Conservation (phyloP, 1,140 invertebrate species). For the Cherax destructor region DNA sequence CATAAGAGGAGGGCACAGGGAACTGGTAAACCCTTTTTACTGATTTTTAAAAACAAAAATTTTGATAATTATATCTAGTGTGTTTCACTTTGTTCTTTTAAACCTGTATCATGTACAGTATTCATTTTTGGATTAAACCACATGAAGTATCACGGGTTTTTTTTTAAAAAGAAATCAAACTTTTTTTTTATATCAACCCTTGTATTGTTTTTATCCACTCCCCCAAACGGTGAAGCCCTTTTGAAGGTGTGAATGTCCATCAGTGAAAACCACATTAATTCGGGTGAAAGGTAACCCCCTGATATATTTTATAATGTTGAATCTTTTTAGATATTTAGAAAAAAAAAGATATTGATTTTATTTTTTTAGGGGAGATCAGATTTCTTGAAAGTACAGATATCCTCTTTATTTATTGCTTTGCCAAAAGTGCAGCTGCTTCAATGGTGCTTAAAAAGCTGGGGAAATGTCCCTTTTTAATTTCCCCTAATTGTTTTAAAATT, state of each 20-base stretch:
- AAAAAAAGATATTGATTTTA: neutral
- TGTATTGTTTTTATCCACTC: neutral
- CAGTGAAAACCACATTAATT: neutral
- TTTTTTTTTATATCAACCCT: slow-evolving; percentile 14
- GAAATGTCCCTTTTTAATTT: neutral
- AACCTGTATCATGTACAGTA: neutral
- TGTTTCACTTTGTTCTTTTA: neutral
- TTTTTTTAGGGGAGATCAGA: neutral
- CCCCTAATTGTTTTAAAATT: neutral
- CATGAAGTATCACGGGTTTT: slow-evolving; percentile 17
- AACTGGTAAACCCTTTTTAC: neutral
- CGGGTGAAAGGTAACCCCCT: neutral
- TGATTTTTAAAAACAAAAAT: neutral
- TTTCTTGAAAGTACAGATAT: neutral
- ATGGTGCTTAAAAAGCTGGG: neutral
- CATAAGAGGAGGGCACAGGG: neutral
- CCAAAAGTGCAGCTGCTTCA: neutral
- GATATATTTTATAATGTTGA: neutral
- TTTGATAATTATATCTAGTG: neutral
- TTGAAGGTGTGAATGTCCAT: neutral
- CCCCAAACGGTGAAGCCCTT: neutral
- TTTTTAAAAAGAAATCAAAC: slow-evolving; percentile 29
- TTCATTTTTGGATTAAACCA: neutral
- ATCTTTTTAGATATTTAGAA: neutral
- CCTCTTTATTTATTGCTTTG: neutral